phyloP scores from a whole-genome alignment of 2,797 vertebrate genomes.

The Leontopithecus rosalia region DNA sequence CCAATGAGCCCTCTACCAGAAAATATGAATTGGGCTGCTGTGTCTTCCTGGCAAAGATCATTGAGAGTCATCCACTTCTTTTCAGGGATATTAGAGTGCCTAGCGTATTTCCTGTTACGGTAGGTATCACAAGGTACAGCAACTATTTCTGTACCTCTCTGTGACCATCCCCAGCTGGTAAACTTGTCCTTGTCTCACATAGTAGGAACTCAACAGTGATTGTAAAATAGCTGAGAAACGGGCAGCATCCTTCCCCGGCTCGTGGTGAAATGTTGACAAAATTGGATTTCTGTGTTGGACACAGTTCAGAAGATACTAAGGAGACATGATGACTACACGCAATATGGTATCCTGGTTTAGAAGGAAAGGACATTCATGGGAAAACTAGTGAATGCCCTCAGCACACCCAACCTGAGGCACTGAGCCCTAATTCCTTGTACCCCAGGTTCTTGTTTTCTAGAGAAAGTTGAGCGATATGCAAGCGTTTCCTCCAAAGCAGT shows the following conservation, averaged over 20 bases:
- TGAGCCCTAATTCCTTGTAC: neutral
- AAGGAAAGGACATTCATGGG: neutral
- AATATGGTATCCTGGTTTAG: neutral
- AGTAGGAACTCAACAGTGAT: constrained; percentile 24
- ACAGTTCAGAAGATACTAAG: neutral
- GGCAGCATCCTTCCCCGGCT: neutral
- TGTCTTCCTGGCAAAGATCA: constrained; percentile 16
- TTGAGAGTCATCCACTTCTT: neutral
- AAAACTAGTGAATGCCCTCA: neutral
- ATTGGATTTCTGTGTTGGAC: constrained; percentile 34
- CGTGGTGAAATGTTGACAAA: neutral
- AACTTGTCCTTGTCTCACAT: neutral
- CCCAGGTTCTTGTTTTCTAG: neutral
- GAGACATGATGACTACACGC: neutral
- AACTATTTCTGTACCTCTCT: neutral
- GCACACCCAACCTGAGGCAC: neutral
- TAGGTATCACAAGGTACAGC: neutral
- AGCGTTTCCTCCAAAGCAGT: neutral
- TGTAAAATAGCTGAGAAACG: neutral
- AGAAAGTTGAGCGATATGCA: neutral
- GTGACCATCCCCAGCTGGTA: neutral
- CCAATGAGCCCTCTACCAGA: neutral
- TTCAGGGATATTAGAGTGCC: neutral
- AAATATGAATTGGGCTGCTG: neutral
- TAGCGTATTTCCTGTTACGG: neutral